Evolutionary conservation across 1,140 invertebrate genomes (phyloP).

Genomic region (Meloidogyne chitwoodi): DNA sequence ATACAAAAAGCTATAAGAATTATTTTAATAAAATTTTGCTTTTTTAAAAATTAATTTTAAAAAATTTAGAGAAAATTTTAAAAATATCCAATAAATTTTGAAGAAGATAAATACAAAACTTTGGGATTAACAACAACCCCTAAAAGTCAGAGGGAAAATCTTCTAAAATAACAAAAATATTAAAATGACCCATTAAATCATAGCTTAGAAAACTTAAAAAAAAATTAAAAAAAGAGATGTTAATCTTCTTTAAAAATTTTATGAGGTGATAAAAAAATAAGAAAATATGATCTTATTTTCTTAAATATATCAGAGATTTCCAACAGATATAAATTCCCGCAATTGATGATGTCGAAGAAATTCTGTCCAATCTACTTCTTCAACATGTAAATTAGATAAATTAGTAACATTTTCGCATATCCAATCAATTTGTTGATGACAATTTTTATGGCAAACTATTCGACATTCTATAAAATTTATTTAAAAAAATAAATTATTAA

Average conservation of each 20-base stretch:
- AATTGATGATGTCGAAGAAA: slow-evolving; percentile 19
- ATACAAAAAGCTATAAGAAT: background rate
- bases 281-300: background rate
- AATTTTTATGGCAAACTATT: slow-evolving; percentile 17
- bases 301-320: background rate
- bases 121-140: too few relatives aligned
- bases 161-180: too few relatives aligned
- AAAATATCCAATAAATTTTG: too few relatives aligned
- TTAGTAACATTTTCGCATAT: background rate
- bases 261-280: background rate
- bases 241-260: background rate
- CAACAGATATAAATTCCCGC: background rate
- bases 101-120: too few relatives aligned
- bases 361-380: slow-evolving; percentile 19
- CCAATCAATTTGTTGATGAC: slow-evolving; percentile 9
- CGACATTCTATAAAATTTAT: background rate
- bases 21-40: background rate
- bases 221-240: background rate
- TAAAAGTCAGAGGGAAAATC: too few relatives aligned
- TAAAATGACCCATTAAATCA: too few relatives aligned
- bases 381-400: slow-evolving; percentile 9
- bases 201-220: too few relatives aligned
- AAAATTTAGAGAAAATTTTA: too few relatives aligned
- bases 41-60: background rate
- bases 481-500: background rate